Percentiles rank a stretch among this genome's conserved stretches.
Conservation (phyloP, 2,113 vertebrate genomes). For the Sciurus niger region DNA sequence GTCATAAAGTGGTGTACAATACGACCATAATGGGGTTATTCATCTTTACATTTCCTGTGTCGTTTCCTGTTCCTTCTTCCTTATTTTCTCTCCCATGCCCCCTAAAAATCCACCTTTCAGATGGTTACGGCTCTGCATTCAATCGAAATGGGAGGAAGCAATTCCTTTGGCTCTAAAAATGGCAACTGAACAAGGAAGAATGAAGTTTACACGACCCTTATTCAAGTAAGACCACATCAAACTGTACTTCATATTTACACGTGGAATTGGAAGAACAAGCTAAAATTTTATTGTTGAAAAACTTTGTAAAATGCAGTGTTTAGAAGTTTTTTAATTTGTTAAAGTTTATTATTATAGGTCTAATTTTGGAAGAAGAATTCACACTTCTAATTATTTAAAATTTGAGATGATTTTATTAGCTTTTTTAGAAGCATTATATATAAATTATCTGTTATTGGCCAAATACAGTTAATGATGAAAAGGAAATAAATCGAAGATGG, state of each 20-base stretch:
- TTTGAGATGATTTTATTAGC: not conserved
- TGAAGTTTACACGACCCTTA: slow-evolving; percentile 97
- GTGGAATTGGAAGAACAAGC: not conserved
- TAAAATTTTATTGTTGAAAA: slow-evolving; percentile 43
- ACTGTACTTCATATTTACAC: not conserved
- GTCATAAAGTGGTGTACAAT: not conserved
- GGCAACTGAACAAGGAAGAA: slow-evolving; percentile 97
- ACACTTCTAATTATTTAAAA: slow-evolving; percentile 30
- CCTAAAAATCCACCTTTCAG: slow-evolving; percentile 84
- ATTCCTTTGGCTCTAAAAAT: slow-evolving; percentile 96
- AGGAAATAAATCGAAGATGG: not conserved
- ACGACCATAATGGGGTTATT: not conserved
- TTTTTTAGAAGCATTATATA: not conserved
- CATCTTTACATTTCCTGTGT: not conserved
- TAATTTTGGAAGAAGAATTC: slow-evolving; percentile 1
- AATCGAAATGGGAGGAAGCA: slow-evolving; percentile 94
- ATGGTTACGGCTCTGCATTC: slow-evolving; percentile 96
- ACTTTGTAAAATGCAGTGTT: not conserved
- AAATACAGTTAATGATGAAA: slow-evolving; percentile 1
- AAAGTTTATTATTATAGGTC: not conserved
- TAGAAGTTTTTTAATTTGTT: not conserved
- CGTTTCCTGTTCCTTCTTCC: not conserved
- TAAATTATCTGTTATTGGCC: not conserved
- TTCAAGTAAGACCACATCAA: slow-evolving; percentile 91
- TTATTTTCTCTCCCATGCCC: not conserved